Evolutionary conservation across 2,797 vertebrate species (phyloP).

Genomic region (Myripristis murdjan): DNA sequence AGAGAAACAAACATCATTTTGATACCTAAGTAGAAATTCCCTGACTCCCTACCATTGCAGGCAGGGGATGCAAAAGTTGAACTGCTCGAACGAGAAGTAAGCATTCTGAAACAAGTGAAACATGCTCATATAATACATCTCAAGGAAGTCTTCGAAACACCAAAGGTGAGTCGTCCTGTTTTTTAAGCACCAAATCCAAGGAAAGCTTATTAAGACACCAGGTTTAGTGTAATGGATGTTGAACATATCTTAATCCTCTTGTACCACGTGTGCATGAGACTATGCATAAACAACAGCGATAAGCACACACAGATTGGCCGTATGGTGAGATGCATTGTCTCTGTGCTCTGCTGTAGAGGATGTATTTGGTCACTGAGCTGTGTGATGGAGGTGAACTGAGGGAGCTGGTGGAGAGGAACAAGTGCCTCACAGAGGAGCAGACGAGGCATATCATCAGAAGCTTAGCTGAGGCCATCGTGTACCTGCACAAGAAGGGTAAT

Average conservation of each 20-base stretch:
- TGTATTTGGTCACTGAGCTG: slow-evolving; percentile 91
- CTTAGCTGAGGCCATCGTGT: slow-evolving; percentile 86
- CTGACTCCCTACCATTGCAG: slow-evolving; percentile 75
- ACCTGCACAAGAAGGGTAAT: slow-evolving; percentile 90
- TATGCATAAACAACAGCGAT: slow-evolving; percentile 33
- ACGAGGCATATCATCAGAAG: slow-evolving; percentile 87
- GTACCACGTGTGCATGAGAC: not conserved
- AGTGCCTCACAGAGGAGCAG: slow-evolving; percentile 89
- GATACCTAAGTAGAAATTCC: slow-evolving; percentile 2
- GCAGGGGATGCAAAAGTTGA: slow-evolving; percentile 89
- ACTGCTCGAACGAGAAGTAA: slow-evolving; percentile 90
- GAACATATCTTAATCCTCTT: slow-evolving; percentile 29
- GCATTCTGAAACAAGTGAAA: slow-evolving; percentile 89
- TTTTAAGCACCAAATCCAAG: slow-evolving; percentile 26
- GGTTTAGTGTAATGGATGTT: slow-evolving; percentile 14
- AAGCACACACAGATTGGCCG: slow-evolving; percentile 32
- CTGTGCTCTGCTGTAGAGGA: slow-evolving; percentile 80
- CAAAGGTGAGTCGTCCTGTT: slow-evolving; percentile 83
- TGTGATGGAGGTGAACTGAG: slow-evolving; percentile 90
- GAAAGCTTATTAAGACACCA: slow-evolving; percentile 28
- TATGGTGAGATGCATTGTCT: slow-evolving; percentile 37
- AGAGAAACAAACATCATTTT: slow-evolving; percentile 23
- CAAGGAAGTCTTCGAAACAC: slow-evolving; percentile 89
- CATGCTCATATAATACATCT: slow-evolving; percentile 91
- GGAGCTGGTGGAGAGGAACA: slow-evolving; percentile 84